These are phyloP conservation scores for Acridotheres tristis DNA, from an alignment of 2,797 vertebrate genomes.

Conservation along the genomic window DNA sequence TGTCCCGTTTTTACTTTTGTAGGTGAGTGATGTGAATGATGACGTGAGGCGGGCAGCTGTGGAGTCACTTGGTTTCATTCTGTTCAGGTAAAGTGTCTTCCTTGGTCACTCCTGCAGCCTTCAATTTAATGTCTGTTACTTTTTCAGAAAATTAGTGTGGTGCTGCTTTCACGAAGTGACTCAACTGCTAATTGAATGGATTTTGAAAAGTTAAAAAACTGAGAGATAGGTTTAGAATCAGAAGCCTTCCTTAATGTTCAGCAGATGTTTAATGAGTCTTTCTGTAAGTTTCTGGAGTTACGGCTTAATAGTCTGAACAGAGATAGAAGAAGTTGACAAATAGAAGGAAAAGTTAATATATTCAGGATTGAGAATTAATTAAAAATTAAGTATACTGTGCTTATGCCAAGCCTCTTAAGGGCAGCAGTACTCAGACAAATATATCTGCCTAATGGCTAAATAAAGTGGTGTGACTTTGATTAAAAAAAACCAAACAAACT, in stretches of 20 bases:
- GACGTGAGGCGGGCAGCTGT: slow-evolving; percentile 97
- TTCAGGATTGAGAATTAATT: slow-evolving; percentile 4
- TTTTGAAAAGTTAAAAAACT: neutral
- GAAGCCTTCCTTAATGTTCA: neutral
- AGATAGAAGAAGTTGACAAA: neutral
- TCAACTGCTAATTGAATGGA: neutral
- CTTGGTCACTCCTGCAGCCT: neutral
- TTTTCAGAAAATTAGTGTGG: neutral
- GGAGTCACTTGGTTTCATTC: slow-evolving; percentile 97
- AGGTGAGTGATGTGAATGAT: slow-evolving; percentile 99
- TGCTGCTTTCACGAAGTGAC: neutral
- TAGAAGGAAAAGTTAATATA: slow-evolving; percentile 32
- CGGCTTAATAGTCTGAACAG: neutral
- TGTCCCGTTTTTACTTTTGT: neutral
- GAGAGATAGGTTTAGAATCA: neutral
- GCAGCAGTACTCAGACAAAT: neutral
- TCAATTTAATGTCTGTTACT: neutral
- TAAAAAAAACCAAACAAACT: neutral
- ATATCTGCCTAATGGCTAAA: neutral
- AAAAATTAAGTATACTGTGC: slow-evolving; percentile 8
- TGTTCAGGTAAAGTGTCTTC: slow-evolving; percentile 89
- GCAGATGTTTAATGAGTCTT: neutral
- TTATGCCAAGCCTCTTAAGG: neutral
- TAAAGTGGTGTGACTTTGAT: neutral
- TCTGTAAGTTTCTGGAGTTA: neutral